Base-by-base conservation (phyloP, 2,797 vertebrate genomes). In the Cichlasoma orientale region DNA sequence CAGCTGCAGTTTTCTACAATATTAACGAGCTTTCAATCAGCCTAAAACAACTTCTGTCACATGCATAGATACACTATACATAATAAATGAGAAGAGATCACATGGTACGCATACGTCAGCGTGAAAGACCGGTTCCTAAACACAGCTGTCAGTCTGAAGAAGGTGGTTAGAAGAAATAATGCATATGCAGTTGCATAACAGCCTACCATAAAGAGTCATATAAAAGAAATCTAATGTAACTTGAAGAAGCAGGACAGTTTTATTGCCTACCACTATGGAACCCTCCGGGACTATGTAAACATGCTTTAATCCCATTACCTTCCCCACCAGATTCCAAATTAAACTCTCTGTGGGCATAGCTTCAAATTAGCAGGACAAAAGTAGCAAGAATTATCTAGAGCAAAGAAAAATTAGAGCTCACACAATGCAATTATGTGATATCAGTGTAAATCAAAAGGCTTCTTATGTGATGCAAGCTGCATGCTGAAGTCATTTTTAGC, bases 401-500 rank as follows among this genome's bases (percentile, higher is more conserved):
- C 18, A 25, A 73, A 63, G n/a, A 10, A 61, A 74, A 80, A 19
- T 77, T 11, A 1, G 12, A 69, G 23, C 19, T 3, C 21, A 77
- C 53, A 75, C 21, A 52, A 72, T 61, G 25, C 19, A 80, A 52
- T 80, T 54, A 72, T 63, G 21, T 73, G 21, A 56, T 80, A 59
- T 85, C 56, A 41, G 12, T 41, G 61, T 61, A 47, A 86, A 86
- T 82, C 57, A 72, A 13, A 69, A 58, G 59, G 77, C 56, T 76
- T 36, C 76, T 88, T 52, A 85, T 86, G 74, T 82, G 80, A 83
- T 81, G 85, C 78, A 80, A 79, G 74, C 77, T 84, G 79, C 66
- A 81, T 82, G 54, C 44, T 84, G 59, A 86, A 87, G 81, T 82
- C 79, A 78, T 70, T 66, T 69, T 71, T 29, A 47, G 82, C 76